Conservation (phyloP, 64 coral and sea anemone genomes). For the Pocillopora verrucosa region DNA sequence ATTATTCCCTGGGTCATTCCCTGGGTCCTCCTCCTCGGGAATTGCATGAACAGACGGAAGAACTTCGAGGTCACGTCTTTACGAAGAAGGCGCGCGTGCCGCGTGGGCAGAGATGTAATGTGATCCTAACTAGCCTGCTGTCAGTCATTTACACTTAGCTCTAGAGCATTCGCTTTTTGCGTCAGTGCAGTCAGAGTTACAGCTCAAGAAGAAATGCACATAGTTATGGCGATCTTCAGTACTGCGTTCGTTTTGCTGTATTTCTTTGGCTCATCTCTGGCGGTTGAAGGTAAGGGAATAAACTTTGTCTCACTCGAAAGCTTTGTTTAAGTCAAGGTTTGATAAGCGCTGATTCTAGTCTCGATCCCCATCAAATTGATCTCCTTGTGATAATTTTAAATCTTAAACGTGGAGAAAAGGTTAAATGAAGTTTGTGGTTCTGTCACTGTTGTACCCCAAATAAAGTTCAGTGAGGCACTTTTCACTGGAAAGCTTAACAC, state of each 20-base stretch:
- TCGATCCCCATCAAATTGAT: not conserved
- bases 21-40: no score
- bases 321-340: not conserved
- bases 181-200: not conserved
- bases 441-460: no score
- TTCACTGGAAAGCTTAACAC: no score
- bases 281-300: slow-evolving; percentile 9
- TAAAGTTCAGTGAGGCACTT: no score
- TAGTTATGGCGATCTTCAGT: not conserved
- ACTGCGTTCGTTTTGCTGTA: not conserved
- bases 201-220: no score
- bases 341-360: not conserved
- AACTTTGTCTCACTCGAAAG: not conserved
- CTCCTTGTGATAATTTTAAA: no score
- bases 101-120: not conserved
- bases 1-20: no score
- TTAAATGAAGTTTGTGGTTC: no score
- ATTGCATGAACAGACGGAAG: no score
- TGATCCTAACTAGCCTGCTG: not conserved
- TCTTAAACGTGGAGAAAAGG: no score
- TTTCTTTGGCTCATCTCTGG: not conserved
- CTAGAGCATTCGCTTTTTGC: not conserved
- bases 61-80: no score
- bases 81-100: not conserved
- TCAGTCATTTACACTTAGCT: not conserved